These are phyloP conservation scores for Setipinna tenuifilis DNA, from an alignment of 2,797 vertebrate genomes.

Conservation along the genomic window DNA sequence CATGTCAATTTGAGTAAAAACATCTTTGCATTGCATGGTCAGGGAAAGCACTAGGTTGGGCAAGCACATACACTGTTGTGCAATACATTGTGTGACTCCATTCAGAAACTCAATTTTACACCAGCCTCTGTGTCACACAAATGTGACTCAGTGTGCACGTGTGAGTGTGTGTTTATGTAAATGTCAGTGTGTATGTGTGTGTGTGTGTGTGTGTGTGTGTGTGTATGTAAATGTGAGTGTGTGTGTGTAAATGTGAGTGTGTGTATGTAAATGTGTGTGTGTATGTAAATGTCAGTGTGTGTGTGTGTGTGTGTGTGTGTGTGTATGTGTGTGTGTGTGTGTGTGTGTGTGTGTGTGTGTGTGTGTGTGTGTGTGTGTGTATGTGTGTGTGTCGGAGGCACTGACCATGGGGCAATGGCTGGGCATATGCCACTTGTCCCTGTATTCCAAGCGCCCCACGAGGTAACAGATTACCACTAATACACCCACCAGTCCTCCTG, in stretches of 20 bases:
- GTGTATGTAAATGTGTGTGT: too few relatives aligned
- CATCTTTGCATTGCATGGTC: background rate
- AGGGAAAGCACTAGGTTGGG: background rate
- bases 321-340: background rate
- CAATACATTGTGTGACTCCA: background rate
- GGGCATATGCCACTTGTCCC: conserved; percentile 14
- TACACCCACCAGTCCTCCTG: background rate
- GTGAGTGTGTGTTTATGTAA: background rate
- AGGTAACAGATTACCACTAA: conserved; percentile 5
- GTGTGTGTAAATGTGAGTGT: too few relatives aligned
- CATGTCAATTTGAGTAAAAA: background rate
- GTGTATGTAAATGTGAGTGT: too few relatives aligned
- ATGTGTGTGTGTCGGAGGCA: background rate
- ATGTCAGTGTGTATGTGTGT: background rate
- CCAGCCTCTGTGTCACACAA: background rate
- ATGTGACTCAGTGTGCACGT: background rate
- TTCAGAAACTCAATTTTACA: background rate
- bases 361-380: conserved; percentile 1
- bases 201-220: background rate
- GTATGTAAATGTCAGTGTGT: too few relatives aligned
- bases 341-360: conserved; percentile 18
- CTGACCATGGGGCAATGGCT: conserved; percentile 16
- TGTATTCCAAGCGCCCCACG: background rate
- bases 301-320: too few relatives aligned
- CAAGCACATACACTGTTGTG: background rate